Percentiles rank a stretch among this genome's conserved stretches.
phyloP scores from a whole-genome alignment of 2,113 vertebrate genomes.

The Dicerorhinus sumatrensis region DNA sequence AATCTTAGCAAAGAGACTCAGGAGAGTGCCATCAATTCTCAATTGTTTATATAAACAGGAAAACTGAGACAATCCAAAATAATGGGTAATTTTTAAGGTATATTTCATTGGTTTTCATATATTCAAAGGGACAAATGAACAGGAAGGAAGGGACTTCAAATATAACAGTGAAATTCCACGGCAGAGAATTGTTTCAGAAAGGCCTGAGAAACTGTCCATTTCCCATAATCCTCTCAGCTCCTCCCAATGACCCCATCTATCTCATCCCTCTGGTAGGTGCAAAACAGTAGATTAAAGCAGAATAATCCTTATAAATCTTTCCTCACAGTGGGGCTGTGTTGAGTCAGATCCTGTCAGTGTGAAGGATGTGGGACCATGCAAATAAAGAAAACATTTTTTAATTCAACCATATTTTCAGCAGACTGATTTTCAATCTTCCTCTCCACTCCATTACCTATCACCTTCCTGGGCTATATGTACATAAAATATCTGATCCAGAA shows the following conservation, averaged over 20 bases:
- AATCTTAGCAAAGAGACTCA: not conserved
- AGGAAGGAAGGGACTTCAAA: not conserved
- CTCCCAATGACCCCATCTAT: not conserved
- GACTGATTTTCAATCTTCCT: not conserved
- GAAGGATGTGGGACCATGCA: not conserved
- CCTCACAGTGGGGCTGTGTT: not conserved
- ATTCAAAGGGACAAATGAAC: not conserved
- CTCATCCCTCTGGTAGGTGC: not conserved
- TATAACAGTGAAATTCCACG: not conserved
- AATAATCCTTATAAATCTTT: not conserved
- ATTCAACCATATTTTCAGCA: not conserved
- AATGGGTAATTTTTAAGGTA: not conserved
- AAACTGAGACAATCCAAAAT: not conserved
- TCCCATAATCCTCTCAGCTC: not conserved
- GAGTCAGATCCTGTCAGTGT: conserved; percentile 38
- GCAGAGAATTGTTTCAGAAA: not conserved
- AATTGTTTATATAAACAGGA: not conserved
- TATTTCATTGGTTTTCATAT: conserved; percentile 19
- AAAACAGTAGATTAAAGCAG: not conserved
- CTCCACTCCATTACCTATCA: not conserved
- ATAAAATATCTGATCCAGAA: not conserved
- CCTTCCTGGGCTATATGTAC: not conserved
- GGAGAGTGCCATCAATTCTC: not conserved
- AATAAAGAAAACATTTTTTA: conserved; percentile 18
- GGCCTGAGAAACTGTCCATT: not conserved